A percentile compares a stretch with the other conserved stretches of the same genome.
These are phyloP conservation scores for Tetrao urogallus DNA, from an alignment of 2,113 vertebrate genomes.

Conservation along the genomic window DNA sequence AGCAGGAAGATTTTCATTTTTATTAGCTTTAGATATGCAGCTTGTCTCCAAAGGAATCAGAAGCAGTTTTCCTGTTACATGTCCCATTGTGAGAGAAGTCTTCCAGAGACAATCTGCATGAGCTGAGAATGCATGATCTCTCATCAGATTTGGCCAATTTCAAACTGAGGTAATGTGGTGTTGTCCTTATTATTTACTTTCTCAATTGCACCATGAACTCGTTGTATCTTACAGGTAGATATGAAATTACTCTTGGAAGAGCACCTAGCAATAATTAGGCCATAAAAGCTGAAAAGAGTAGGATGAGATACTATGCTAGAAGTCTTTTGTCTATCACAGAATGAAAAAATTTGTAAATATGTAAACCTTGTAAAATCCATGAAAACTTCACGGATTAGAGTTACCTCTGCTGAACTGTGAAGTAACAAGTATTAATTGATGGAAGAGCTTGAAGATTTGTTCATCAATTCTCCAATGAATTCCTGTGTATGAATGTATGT, in stretches of 20 bases:
- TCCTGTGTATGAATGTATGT: background rate
- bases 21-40: conserved; percentile 31
- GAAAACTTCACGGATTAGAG: background rate
- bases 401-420: background rate
- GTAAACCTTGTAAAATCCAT: background rate
- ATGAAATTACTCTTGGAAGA: conserved; percentile 18
- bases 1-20: conserved; percentile 23
- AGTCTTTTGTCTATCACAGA: background rate
- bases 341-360: background rate
- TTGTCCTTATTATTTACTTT: conserved; percentile 25
- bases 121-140: background rate
- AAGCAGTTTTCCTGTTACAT: background rate
- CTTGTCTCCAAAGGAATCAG: conserved; percentile 5
- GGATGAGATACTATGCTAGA: background rate
- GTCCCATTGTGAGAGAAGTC: background rate
- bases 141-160: conserved; percentile 30
- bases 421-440: background rate
- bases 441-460: background rate
- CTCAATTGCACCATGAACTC: conserved; percentile 4
- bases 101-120: background rate
- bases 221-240: background rate
- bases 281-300: background rate
- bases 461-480: background rate
- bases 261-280: conserved; percentile 8
- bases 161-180: conserved; percentile 15